Evolutionary conservation across 2,797 vertebrate species (phyloP).

Genomic region (Notamacropus eugenii): DNA sequence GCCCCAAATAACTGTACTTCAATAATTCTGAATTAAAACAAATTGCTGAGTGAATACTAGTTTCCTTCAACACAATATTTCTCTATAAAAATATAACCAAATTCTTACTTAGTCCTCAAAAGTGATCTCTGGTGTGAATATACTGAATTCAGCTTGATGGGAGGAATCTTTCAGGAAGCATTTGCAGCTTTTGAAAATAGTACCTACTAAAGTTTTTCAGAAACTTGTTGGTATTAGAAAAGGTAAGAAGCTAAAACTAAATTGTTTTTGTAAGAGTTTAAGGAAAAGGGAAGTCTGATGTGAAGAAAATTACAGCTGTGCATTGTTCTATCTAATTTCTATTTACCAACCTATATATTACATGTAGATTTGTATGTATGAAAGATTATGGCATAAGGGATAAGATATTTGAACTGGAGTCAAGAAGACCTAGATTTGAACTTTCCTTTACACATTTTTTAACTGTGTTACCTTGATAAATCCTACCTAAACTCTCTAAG

Average conservation of each 20-base stretch:
- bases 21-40: not conserved
- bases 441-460: not conserved
- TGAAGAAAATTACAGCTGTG: not conserved
- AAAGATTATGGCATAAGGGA: not conserved
- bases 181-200: slow-evolving; percentile 16
- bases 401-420: not conserved
- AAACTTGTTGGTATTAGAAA: not conserved
- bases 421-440: not conserved
- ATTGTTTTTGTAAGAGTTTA: not conserved
- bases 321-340: not conserved
- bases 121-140: slow-evolving; percentile 24
- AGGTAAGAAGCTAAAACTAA: slow-evolving; percentile 14
- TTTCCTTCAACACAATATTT: too few relatives aligned
- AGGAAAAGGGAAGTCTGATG: not conserved
- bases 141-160: not conserved
- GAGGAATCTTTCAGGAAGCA: slow-evolving; percentile 22
- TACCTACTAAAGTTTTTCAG: not conserved
- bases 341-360: not conserved
- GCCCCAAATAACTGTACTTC: not conserved
- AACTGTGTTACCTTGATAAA: too few relatives aligned
- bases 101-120: not conserved
- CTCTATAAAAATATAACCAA: slow-evolving; percentile 2
- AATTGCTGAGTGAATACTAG: not conserved
- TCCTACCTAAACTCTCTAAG: too few relatives aligned
- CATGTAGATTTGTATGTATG: not conserved